phyloP scores from a whole-genome alignment of 2,888 invertebrate genomes.

The Andrena bicolor region DNA sequence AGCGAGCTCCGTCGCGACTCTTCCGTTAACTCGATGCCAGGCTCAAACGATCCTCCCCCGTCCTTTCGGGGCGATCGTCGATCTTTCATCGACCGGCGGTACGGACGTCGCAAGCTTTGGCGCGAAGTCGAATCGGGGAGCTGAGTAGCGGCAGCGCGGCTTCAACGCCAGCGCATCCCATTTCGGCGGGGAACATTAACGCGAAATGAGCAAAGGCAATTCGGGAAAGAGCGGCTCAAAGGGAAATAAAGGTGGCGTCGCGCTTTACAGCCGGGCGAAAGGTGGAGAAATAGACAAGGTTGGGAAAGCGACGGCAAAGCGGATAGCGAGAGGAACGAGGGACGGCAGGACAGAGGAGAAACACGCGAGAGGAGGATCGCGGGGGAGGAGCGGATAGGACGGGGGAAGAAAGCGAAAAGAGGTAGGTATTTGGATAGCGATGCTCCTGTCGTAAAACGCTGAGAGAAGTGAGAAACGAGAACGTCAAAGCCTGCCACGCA shows the following conservation, averaged over 20 bases:
- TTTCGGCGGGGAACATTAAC: conserved; percentile 60
- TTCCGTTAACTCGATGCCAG: neutral
- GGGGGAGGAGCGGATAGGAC: conserved; percentile 29
- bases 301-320: neutral
- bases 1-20: neutral
- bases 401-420: conserved; percentile 50
- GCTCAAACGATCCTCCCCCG: conserved; percentile 16
- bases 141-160: no score
- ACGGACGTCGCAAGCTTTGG: neutral
- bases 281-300: conserved; percentile 41
- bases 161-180: conserved; percentile 35
- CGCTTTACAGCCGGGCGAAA: conserved; percentile 35
- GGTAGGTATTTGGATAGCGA: conserved; percentile 67
- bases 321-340: neutral
- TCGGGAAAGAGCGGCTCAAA: conserved; percentile 62
- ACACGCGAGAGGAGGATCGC: conserved; percentile 12
- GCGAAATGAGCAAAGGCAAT: conserved; percentile 66
- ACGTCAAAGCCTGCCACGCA: conserved; percentile 66
- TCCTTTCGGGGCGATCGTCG: conserved; percentile 11
- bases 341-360: conserved; percentile 14
- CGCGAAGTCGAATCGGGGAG: no score
- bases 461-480: conserved; percentile 62
- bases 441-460: conserved; percentile 63
- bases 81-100: neutral
- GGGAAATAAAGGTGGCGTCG: conserved; percentile 58